Percentiles rank a stretch among this genome's conserved stretches.
These are phyloP conservation scores for Conger conger DNA, from an alignment of 2,113 vertebrate genomes.

Conservation along the genomic window DNA sequence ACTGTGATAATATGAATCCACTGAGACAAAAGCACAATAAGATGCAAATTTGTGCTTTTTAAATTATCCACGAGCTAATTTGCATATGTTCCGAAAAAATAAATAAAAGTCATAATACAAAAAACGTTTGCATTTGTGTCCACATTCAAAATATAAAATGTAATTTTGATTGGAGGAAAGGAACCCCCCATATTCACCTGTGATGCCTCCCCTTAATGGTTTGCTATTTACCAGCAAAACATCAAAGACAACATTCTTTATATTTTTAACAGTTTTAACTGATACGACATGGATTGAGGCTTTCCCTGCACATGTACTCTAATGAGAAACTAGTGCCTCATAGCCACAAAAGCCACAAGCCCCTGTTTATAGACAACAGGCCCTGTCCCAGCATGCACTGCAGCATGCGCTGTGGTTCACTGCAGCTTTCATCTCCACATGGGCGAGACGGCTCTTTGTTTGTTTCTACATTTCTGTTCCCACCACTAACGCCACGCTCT, in stretches of 20 bases:
- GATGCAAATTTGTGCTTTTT: no score
- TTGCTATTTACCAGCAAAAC: not conserved
- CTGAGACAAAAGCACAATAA: no score
- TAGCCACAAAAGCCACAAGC: not conserved
- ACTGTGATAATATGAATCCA: no score
- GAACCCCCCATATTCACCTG: no score
- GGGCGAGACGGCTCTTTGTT: not conserved
- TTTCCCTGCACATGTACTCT: not conserved
- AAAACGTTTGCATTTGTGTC: no score
- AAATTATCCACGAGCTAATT: no score
- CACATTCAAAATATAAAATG: no score
- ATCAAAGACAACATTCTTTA: not conserved
- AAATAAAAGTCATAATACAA: no score
- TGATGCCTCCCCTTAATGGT: no score
- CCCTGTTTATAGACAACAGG: slow-evolving; percentile 11
- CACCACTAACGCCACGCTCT: not conserved
- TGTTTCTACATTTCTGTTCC: not conserved
- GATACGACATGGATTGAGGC: not conserved
- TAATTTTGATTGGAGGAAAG: no score
- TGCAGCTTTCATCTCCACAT: not conserved
- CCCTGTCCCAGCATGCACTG: slow-evolving; percentile 7
- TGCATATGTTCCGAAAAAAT: no score
- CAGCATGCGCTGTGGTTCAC: not conserved
- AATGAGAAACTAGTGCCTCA: not conserved
- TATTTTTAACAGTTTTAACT: not conserved